phyloP scores from a whole-genome alignment of 2,888 invertebrate species.

The Eristalis tenax region DNA sequence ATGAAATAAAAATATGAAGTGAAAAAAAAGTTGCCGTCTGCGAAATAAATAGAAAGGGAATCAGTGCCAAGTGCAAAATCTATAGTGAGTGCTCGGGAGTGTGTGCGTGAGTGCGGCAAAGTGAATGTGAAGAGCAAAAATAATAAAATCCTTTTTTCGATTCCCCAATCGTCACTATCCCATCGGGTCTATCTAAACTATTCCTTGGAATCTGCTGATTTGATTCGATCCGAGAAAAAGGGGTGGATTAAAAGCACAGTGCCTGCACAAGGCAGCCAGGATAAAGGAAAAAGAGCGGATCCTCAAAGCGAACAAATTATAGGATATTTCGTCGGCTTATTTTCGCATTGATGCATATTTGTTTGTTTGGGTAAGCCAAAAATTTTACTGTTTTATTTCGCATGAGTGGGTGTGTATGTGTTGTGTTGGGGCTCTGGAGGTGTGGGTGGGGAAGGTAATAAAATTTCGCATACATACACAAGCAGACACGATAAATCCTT shows the following conservation, averaged over 20 bases:
- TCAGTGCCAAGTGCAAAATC: constrained; percentile 32
- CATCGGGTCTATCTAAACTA: constrained; percentile 12
- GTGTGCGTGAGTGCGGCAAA: constrained; percentile 26
- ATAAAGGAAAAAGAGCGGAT: neutral
- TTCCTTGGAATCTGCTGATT: neutral
- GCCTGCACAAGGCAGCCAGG: constrained; percentile 6
- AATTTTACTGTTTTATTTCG: constrained; percentile 37
- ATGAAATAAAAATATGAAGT: constrained; percentile 13
- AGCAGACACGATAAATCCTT: constrained; percentile 23
- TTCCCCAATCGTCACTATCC: constrained; percentile 30
- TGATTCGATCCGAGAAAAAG: constrained; percentile 20
- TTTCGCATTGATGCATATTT: constrained; percentile 22
- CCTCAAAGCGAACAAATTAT: constrained; percentile 10
- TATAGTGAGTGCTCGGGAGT: neutral
- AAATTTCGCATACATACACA: constrained; percentile 16
- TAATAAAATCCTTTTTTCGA: constrained; percentile 39
- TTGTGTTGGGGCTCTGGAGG: neutral
- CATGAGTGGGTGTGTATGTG: neutral
- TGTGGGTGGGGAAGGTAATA: constrained; percentile 21
- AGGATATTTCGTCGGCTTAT: constrained; percentile 61
- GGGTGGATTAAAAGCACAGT: constrained; percentile 44
- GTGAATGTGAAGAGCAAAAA: constrained; percentile 13
- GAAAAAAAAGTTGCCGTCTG: constrained; percentile 2
- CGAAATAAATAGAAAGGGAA: constrained; percentile 18
- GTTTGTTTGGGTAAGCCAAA: constrained; percentile 65